Conservation (phyloP, 2,888 invertebrate genomes). For the Microchrysa polita region DNA sequence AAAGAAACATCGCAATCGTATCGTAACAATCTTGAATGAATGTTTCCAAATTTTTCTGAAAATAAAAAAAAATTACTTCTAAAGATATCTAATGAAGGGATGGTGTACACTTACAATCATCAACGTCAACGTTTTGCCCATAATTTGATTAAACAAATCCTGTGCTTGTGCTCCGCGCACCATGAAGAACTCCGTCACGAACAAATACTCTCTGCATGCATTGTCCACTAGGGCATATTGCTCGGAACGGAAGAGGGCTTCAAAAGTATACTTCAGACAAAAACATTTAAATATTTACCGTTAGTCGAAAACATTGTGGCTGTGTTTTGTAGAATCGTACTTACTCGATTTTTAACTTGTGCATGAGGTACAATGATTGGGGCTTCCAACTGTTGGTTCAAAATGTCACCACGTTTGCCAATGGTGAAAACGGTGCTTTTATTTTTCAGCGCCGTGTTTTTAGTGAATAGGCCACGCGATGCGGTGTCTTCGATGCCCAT, state of each 20-base stretch:
- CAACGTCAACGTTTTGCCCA: conserved; percentile 89
- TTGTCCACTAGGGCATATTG: conserved; percentile 98
- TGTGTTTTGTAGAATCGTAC: too few species aligned
- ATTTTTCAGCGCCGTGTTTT: conserved; percentile 79
- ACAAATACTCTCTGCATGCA: conserved; percentile 95
- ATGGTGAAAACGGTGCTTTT: conserved; percentile 96
- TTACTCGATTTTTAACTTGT: conserved; percentile 81
- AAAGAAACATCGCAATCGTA: conserved; percentile 95
- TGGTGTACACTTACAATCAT: conserved; percentile 82
- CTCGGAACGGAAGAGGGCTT: conserved; percentile 93
- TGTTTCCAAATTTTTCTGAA: conserved; percentile 90
- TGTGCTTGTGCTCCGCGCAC: conserved; percentile 83
- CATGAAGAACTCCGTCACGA: conserved; percentile 96
- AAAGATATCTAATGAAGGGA: background rate
- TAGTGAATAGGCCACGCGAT: conserved; percentile 85
- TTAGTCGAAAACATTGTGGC: background rate
- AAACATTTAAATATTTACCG: conserved; percentile 10
- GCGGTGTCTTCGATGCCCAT: conserved; percentile 96
- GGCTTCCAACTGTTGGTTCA: conserved; percentile 89
- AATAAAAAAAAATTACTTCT: background rate
- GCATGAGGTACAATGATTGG: conserved; percentile 98
- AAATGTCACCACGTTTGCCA: conserved; percentile 89
- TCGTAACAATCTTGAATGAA: conserved; percentile 91
- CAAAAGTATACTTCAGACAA: conserved; percentile 83
- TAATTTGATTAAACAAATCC: conserved; percentile 91